Conservation (phyloP, 2,888 invertebrate species). For the Eubasilissa splendida region DNA sequence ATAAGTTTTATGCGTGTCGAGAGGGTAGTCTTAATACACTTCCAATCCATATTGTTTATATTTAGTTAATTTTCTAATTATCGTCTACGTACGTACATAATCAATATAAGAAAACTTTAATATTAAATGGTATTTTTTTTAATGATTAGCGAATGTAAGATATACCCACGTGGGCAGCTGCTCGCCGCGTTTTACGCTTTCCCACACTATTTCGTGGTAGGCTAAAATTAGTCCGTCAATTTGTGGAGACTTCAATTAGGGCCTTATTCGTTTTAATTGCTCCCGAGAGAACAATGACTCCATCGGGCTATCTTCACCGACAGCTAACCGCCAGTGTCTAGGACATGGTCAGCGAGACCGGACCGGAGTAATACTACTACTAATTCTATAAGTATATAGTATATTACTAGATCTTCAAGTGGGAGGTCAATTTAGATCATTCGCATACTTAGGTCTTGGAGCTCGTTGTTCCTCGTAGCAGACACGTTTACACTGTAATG, state of each 20-base stretch:
- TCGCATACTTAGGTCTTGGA: too few species aligned
- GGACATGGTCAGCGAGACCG: slow-evolving; percentile 23
- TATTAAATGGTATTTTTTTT: not conserved
- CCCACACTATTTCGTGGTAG: slow-evolving; percentile 42
- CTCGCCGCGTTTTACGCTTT: slow-evolving; percentile 16
- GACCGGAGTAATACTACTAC: not conserved
- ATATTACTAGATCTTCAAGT: too few species aligned
- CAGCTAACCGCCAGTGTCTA: slow-evolving; percentile 10
- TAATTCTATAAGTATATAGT: too few species aligned
- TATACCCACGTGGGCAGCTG: slow-evolving; percentile 22
- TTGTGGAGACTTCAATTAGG: slow-evolving; percentile 49
- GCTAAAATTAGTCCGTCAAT: slow-evolving; percentile 51
- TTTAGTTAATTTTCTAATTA: too few species aligned
- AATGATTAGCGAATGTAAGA: slow-evolving; percentile 13
- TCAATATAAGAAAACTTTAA: too few species aligned
- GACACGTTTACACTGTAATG: too few species aligned
- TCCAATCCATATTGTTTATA: too few species aligned
- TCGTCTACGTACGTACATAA: too few species aligned
- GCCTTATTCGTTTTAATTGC: slow-evolving; percentile 50
- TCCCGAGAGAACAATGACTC: slow-evolving; percentile 36
- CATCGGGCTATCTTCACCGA: not conserved
- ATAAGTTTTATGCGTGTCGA: too few species aligned
- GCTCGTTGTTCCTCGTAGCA: too few species aligned
- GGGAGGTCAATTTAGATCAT: too few species aligned
- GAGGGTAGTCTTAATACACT: too few species aligned